A percentile compares a stretch with the other conserved stretches of the same genome.
Evolutionary conservation across 2,113 vertebrate species (phyloP).

Genomic region (Proterorhinus semilunaris): DNA sequence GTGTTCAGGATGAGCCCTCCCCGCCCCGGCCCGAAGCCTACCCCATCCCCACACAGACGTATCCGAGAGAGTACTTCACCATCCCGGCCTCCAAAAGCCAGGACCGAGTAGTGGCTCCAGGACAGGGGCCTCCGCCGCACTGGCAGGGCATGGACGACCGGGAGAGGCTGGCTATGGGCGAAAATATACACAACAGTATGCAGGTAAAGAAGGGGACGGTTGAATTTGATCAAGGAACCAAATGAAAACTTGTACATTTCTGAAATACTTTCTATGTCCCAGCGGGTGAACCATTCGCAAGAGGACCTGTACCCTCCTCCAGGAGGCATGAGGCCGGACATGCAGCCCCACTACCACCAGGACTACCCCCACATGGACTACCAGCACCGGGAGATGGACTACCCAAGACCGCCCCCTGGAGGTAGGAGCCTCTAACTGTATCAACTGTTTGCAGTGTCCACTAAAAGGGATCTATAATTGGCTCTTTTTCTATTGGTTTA

Average conservation of each 20-base stretch:
- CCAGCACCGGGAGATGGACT: constrained; percentile 75
- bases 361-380: constrained; percentile 80
- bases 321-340: constrained; percentile 79
- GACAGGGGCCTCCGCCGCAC: constrained; percentile 73
- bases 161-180: constrained; percentile 79
- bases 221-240: not conserved
- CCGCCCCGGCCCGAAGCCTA: constrained; percentile 91
- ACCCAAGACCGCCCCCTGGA: constrained; percentile 70
- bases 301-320: constrained; percentile 86
- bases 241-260: no score
- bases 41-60: constrained; percentile 97
- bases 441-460: not conserved
- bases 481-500: not conserved
- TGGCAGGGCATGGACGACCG: constrained; percentile 89
- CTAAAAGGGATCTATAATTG: not conserved
- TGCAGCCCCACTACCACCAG: constrained; percentile 75
- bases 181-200: constrained; percentile 81
- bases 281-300: constrained; percentile 88
- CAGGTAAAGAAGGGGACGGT: constrained; percentile 77
- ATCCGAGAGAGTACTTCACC: constrained; percentile 95
- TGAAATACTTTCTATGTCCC: constrained; percentile 5
- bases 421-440: constrained; percentile 18
- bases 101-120: constrained; percentile 83
- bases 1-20: constrained; percentile 83
- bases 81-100: constrained; percentile 93